Evolutionary conservation across 2,797 vertebrate species (phyloP).

Genomic region (Cyprinella venusta): DNA sequence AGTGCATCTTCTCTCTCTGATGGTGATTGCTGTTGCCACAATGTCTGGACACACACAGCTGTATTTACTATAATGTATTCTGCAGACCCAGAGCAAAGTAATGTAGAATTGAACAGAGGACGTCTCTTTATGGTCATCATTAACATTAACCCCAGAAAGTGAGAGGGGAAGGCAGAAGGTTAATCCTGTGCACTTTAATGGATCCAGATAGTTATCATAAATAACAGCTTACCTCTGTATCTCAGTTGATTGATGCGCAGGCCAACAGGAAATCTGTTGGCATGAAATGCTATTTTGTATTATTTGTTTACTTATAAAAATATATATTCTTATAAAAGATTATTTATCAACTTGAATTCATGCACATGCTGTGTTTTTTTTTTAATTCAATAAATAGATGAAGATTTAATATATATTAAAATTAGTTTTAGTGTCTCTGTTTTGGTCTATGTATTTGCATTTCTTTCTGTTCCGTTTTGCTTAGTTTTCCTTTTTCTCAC

Average conservation of each 20-base stretch:
- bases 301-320: not conserved
- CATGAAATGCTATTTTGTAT: conserved; percentile 3
- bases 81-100: conserved; percentile 55
- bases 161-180: conserved; percentile 39
- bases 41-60: conserved; percentile 46
- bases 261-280: not conserved
- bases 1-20: conserved; percentile 43
- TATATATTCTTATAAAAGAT: too few relatives aligned
- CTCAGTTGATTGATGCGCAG: conserved; percentile 35
- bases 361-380: not conserved
- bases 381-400: not conserved
- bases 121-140: conserved; percentile 64
- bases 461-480: not conserved
- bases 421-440: not conserved
- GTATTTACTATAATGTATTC: conserved; percentile 64
- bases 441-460: not conserved
- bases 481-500: too few relatives aligned
- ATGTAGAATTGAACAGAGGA: conserved; percentile 58
- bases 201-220: conserved; percentile 53
- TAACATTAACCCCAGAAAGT: conserved; percentile 58
- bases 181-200: conserved; percentile 61
- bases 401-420: not conserved
- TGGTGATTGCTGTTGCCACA: conserved; percentile 48
- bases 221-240: conserved; percentile 47
- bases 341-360: not conserved